phyloP scores from a whole-genome alignment of 2,797 vertebrate genomes.

The Craterocephalus amniculus region DNA sequence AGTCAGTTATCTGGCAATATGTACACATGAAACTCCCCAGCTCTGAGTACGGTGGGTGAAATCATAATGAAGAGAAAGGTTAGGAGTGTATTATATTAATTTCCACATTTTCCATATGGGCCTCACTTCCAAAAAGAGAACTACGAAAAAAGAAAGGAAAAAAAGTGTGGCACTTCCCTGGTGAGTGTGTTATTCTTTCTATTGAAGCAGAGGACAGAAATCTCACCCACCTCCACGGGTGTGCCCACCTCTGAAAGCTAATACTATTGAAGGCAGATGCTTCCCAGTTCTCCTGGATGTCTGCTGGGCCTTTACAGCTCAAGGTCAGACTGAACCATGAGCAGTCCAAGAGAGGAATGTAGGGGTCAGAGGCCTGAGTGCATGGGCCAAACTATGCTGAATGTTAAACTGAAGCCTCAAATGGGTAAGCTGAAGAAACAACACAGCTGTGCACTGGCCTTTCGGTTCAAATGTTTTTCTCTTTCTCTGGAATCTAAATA shows the following conservation, averaged over 20 bases:
- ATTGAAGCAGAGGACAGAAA: conserved; percentile 18
- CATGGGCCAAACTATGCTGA: conserved; percentile 63
- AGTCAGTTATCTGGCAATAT: conserved; percentile 34
- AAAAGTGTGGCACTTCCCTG: neutral
- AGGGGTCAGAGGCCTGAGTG: conserved; percentile 61
- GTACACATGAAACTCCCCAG: conserved; percentile 11
- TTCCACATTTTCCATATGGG: neutral
- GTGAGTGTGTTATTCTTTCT: conserved; percentile 15
- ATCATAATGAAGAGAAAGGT: neutral
- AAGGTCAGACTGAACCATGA: conserved; percentile 64
- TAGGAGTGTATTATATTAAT: conserved; percentile 9
- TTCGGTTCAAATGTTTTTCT: conserved; percentile 33
- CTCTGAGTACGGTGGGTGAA: neutral
- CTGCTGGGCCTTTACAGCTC: conserved; percentile 51
- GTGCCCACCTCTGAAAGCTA: conserved; percentile 63
- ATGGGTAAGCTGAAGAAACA: conserved; percentile 31
- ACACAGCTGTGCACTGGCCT: conserved; percentile 24
- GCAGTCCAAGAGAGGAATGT: conserved; percentile 53
- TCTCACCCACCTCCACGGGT: conserved; percentile 13
- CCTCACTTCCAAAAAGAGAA: conserved; percentile 5
- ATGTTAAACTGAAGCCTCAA: conserved; percentile 73
- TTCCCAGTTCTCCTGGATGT: conserved; percentile 35
- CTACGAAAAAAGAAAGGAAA: neutral
- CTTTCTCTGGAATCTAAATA: conserved; percentile 18
- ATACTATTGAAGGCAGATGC: conserved; percentile 38